A percentile compares a stretch with the other conserved stretches of the same genome.
phyloP scores from a whole-genome alignment of 2,113 vertebrate genomes.

The Leucopsar rothschildi region DNA sequence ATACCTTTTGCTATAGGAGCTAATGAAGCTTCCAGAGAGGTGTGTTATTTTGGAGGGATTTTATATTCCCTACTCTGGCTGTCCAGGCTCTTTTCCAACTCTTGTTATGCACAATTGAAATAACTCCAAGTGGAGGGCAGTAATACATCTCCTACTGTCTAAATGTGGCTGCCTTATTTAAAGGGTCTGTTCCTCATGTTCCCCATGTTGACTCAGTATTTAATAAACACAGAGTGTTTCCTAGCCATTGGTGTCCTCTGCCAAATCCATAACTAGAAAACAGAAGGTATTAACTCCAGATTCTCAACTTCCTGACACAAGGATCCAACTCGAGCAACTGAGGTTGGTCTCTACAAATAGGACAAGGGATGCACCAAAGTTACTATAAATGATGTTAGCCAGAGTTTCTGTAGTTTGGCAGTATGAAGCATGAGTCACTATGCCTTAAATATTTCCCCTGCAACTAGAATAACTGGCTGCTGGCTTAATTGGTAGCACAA shows the following conservation, averaged over 20 bases:
- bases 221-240: not conserved
- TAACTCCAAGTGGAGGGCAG: not conserved
- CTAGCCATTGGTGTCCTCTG: not conserved
- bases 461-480: not conserved
- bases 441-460: not conserved
- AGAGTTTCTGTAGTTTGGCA: not conserved
- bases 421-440: not conserved
- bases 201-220: not conserved
- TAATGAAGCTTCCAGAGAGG: not conserved
- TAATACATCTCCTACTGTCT: not conserved
- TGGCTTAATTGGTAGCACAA: not conserved
- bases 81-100: not conserved
- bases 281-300: not conserved
- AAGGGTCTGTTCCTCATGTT: not conserved
- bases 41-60: not conserved
- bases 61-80: not conserved
- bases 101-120: not conserved
- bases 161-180: not conserved
- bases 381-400: not conserved
- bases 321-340: not conserved
- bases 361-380: not conserved
- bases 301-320: not conserved
- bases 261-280: not conserved
- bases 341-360: not conserved
- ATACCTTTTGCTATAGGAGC: not conserved